Percentiles rank a stretch among this genome's conserved stretches.
Conservation (phyloP, 2,113 vertebrate species). For the Hystrix brachyura region DNA sequence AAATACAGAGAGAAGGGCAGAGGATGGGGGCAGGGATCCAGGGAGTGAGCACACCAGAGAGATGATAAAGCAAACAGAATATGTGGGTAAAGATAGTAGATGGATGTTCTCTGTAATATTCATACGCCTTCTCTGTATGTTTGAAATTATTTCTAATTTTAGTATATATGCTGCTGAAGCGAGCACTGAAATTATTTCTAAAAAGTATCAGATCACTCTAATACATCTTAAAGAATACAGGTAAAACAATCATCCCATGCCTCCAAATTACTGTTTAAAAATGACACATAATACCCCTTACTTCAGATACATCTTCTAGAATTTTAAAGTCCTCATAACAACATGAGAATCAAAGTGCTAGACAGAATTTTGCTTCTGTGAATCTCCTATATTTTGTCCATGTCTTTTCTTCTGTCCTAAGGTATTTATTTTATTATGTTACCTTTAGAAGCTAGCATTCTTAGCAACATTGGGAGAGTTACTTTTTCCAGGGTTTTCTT, state of each 20-base stretch:
- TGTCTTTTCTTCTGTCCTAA: background rate
- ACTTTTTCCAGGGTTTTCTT: background rate
- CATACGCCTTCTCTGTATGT: background rate
- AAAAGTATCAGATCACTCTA: background rate
- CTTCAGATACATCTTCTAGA: background rate
- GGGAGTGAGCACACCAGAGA: background rate
- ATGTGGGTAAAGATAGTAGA: background rate
- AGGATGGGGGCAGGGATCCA: background rate
- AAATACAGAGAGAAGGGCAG: background rate
- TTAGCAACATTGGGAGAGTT: background rate
- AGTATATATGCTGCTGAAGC: background rate
- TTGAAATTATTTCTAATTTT: conserved; percentile 16
- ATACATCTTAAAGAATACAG: background rate
- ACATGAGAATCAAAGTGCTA: background rate
- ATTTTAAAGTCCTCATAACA: background rate
- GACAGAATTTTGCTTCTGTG: background rate
- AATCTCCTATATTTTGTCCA: background rate
- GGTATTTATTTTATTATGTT: background rate
- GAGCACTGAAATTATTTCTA: background rate
- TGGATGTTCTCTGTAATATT: background rate
- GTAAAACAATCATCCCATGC: background rate
- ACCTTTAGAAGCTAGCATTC: background rate
- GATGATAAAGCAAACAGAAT: background rate
- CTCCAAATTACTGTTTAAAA: background rate
- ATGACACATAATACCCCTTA: background rate